A percentile compares a stretch with the other conserved stretches of the same genome.
These are phyloP conservation scores for Sebastes fasciatus DNA, from an alignment of 2,113 vertebrate species.

Conservation along the genomic window DNA sequence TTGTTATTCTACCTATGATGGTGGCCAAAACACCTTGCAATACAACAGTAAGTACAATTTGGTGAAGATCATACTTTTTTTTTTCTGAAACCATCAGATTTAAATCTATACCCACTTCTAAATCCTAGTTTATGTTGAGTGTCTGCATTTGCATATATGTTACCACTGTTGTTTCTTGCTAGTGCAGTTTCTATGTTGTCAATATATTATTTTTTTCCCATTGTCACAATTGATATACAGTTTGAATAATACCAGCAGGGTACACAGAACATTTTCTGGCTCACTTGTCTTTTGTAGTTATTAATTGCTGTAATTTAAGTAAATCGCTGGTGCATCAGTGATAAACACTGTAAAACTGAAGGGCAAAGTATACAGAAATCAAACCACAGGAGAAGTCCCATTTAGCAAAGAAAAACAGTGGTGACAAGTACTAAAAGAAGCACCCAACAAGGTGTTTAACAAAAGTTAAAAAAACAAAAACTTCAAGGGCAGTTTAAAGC, in stretches of 20 bases:
- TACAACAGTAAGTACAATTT: slow-evolving; percentile 42
- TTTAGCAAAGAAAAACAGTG: slow-evolving; percentile 1
- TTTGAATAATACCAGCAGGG: neutral
- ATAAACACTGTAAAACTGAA: neutral
- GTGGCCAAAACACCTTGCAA: neutral
- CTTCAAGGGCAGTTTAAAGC: no score
- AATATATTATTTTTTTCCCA: neutral
- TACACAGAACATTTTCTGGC: neutral
- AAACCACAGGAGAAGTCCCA: neutral
- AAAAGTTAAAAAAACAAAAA: no score
- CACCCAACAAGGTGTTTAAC: neutral
- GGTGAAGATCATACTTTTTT: slow-evolving; percentile 10
- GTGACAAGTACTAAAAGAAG: neutral
- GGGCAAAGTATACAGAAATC: neutral
- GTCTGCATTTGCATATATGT: neutral
- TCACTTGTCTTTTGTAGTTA: neutral
- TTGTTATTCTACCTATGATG: slow-evolving; percentile 23
- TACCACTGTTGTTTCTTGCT: neutral
- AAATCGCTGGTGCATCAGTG: neutral
- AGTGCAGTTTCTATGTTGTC: neutral
- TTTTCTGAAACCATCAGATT: neutral
- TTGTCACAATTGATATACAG: no score
- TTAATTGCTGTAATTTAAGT: neutral
- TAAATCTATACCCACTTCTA: neutral
- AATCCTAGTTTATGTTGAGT: neutral